Conservation (phyloP, 2,888 invertebrate species). For the Rhingia campestris region DNA sequence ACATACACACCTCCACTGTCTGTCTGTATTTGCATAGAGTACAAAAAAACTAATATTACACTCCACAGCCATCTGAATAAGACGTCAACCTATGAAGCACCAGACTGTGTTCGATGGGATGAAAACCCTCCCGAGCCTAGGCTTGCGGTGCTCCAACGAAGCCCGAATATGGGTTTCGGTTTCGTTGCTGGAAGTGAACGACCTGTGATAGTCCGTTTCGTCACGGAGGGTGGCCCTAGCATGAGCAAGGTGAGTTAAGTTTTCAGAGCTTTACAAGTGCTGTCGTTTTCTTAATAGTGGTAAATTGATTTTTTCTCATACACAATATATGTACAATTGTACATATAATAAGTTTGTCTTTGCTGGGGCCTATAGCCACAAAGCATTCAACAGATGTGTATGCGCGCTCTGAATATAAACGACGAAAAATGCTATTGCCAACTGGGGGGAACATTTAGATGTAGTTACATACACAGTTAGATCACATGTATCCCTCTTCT, state of each 20-base stretch:
- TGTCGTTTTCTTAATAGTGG: constrained; percentile 15
- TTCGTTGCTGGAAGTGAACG: constrained; percentile 97
- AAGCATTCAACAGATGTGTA: constrained; percentile 35
- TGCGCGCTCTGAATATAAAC: constrained; percentile 21
- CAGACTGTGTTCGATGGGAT: constrained; percentile 86
- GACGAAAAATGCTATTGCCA: constrained; percentile 8
- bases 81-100: constrained; percentile 95
- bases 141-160: constrained; percentile 88
- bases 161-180: constrained; percentile 93
- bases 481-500: neutral
- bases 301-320: neutral
- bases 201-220: constrained; percentile 95
- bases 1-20: constrained; percentile 1
- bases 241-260: constrained; percentile 88
- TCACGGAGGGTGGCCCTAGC: constrained; percentile 95
- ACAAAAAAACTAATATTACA: constrained; percentile 29
- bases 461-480: neutral
- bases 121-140: constrained; percentile 90
- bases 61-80: constrained; percentile 89
- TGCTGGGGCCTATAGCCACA: constrained; percentile 14
- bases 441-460: neutral
- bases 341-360: neutral
- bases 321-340: neutral
- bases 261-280: neutral
- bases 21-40: constrained; percentile 21